Evolutionary conservation across 1,140 invertebrate species (phyloP).

Genomic region (Drosophila takahashii): DNA sequence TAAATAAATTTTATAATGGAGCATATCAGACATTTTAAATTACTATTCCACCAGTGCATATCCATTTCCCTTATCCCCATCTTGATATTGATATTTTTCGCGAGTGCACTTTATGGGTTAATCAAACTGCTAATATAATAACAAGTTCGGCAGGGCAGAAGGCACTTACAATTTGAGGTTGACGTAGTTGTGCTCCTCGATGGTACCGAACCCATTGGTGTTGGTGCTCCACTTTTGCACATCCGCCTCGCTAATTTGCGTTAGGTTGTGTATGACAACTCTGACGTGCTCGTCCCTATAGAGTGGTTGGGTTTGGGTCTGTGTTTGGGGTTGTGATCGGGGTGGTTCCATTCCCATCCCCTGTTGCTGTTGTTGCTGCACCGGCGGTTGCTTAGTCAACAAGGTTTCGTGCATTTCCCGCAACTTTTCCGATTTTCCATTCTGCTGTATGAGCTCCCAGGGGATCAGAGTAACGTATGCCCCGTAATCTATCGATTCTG

Average conservation of each 20-base stretch:
- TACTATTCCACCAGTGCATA: not conserved
- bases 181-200: conserved; percentile 67
- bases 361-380: conserved; percentile 23
- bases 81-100: not conserved
- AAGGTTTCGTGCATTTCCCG: conserved; percentile 65
- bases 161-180: conserved; percentile 78
- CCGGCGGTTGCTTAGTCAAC: conserved; percentile 62
- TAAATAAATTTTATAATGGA: too few relatives aligned
- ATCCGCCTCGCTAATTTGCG: conserved; percentile 79
- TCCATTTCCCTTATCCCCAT: not conserved
- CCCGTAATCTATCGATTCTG: conserved; percentile 61
- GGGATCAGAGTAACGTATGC: conserved; percentile 75
- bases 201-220: conserved; percentile 26
- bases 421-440: conserved; percentile 74
- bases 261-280: conserved; percentile 86
- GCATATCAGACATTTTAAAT: not conserved
- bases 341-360: not conserved
- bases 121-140: conserved; percentile 28
- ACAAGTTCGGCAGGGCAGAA: not conserved
- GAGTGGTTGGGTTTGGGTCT: conserved; percentile 34
- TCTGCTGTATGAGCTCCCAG: conserved; percentile 80
- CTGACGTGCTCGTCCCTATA: conserved; percentile 67
- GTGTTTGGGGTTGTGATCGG: conserved; percentile 27
- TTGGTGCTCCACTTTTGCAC: conserved; percentile 68
- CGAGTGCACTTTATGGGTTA: conserved; percentile 6